Conservation (phyloP, 2,113 vertebrate species). For the Gobius niger region DNA sequence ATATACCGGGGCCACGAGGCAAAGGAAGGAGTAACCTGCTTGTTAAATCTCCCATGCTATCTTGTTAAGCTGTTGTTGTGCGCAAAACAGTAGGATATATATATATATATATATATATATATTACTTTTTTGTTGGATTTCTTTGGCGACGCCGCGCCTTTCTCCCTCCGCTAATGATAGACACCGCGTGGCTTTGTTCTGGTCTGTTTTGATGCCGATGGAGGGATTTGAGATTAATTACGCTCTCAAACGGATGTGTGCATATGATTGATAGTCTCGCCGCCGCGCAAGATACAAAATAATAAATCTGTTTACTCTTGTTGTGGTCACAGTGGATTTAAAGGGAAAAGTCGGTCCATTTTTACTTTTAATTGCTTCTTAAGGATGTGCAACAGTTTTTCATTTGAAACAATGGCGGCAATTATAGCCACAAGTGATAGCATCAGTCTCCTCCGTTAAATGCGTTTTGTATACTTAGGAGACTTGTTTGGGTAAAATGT, state of each 20-base stretch:
- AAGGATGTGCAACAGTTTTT: constrained; percentile 14
- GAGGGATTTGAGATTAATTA: constrained; percentile 40
- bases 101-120: constrained; percentile 29
- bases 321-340: constrained; percentile 22
- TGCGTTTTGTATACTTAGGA: constrained; percentile 5
- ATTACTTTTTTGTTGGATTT: constrained; percentile 7
- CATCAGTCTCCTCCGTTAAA: constrained; percentile 1
- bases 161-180: constrained; percentile 47
- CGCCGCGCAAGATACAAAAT: constrained; percentile 9
- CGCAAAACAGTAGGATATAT: constrained; percentile 41
- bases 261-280: constrained; percentile 13
- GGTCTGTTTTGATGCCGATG: constrained; percentile 19
- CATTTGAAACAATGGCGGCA: constrained; percentile 12
- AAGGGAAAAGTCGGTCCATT: constrained; percentile 15
- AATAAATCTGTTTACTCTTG: constrained; percentile 3
- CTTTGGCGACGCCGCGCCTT: background rate
- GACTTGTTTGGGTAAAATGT: constrained; percentile 6
- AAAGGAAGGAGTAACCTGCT: constrained; percentile 60
- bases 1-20: constrained; percentile 53
- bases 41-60: constrained; percentile 64
- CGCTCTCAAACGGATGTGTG: constrained; percentile 14
- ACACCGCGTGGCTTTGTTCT: constrained; percentile 40
- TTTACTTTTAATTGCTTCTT: constrained; percentile 14
- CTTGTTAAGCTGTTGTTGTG: constrained; percentile 70
- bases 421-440: constrained; percentile 7